Base-by-base conservation (phyloP, 2,797 vertebrate species). In the Xiphophorus birchmanni region DNA sequence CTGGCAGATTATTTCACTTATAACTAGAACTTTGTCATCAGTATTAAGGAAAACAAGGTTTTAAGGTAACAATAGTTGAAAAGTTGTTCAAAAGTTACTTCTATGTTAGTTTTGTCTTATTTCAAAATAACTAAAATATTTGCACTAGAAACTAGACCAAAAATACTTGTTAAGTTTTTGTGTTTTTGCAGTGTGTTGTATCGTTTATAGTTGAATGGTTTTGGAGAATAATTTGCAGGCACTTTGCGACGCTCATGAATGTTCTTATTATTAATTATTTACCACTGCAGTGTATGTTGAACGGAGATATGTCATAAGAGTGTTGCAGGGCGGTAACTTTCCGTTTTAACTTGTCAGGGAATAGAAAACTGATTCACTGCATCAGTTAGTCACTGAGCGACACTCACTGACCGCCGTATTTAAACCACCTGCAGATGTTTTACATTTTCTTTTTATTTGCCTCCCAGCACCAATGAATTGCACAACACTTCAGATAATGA, bases 381-480 rank as follows among this genome's bases (percentile, higher is more conserved):
- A 74, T 83, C 83, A 84, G 80, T 86, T 85, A 92, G 81, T 89
- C 80, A 84, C 72, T 56, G 35, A 58, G 75, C 54, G 76, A 80
- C 76, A 71, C 60, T 76, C 60, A 9, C 80, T n/a, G 58, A 18
- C 17, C 48, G 17, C 48, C 17, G 17, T 50, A 50, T 50, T 23
- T 52, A 23, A 52, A 52, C 21, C 50, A 52, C 2, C 50, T 23
- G 50, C 50, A 52, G 50, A 52, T 52, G 50, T 52, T 52, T 50
- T 18, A 50, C 29, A 17, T 35, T 63, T 37, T 7, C 6, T 1
- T 65, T 65, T 65, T 21, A 8, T 65, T 65, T 65, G 60, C 15
- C 17, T 63, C 29, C 29, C 18, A 40, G 32, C 21, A 10, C 18
- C 18, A 40, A 10, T 21, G 21, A 37, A 37, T 15, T 26, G 35